A percentile compares a stretch with the other conserved stretches of the same genome.
Conservation (phyloP, 2,888 invertebrate species). For the Therioaphis trifolii region DNA sequence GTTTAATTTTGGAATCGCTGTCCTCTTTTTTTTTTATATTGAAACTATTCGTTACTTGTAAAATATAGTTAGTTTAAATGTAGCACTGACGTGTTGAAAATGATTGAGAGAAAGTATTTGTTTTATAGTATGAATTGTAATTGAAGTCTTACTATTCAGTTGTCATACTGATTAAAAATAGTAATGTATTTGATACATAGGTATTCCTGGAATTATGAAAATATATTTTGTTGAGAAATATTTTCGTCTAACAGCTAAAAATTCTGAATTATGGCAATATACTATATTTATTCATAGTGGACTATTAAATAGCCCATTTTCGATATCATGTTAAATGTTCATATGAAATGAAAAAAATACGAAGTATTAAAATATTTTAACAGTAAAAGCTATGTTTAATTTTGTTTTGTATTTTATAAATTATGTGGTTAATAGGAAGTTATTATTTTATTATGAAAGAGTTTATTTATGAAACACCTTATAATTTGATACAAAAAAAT, state of each 20-base stretch:
- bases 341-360: too few relatives aligned
- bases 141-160: not conserved
- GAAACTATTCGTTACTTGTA: not conserved
- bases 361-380: too few relatives aligned
- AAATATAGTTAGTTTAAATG: too few relatives aligned
- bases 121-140: not conserved
- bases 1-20: too few relatives aligned
- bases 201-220: not conserved
- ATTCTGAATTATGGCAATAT: too few relatives aligned
- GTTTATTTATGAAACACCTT: not conserved
- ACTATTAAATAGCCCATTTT: too few relatives aligned
- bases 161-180: not conserved
- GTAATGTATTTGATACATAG: not conserved
- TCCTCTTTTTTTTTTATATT: not conserved
- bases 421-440: too few relatives aligned
- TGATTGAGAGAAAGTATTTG: constrained; percentile 27
- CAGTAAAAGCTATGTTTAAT: too few relatives aligned
- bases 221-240: not conserved
- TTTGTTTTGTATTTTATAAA: too few relatives aligned
- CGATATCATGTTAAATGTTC: too few relatives aligned
- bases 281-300: too few relatives aligned
- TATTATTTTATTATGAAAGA: too few relatives aligned
- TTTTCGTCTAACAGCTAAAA: not conserved
- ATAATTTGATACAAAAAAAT: not conserved
- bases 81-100: not conserved